Evolutionary conservation across 2,113 vertebrate species (phyloP).

Genomic region (Laticauda laticaudata): DNA sequence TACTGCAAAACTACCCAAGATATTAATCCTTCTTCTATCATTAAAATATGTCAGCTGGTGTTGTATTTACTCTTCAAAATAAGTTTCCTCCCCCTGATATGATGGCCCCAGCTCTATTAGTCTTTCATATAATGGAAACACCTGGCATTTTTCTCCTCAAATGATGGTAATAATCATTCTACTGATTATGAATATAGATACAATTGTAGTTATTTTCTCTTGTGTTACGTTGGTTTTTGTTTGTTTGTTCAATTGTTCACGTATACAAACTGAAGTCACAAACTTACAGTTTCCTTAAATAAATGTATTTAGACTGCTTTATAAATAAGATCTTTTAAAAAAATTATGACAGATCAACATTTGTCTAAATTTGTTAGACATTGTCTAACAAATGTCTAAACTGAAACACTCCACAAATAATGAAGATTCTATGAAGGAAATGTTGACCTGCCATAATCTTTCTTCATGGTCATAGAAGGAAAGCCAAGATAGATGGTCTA

Average conservation of each 20-base stretch:
- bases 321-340: not conserved
- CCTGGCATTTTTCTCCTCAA: not conserved
- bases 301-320: not conserved
- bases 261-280: not conserved
- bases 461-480: not conserved
- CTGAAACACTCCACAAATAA: not conserved
- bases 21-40: not conserved
- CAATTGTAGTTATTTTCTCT: not conserved
- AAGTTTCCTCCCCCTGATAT: not conserved
- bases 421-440: not conserved
- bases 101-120: not conserved
- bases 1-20: not conserved
- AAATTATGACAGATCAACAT: too few relatives aligned
- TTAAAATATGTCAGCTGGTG: not conserved
- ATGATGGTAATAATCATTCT: not conserved
- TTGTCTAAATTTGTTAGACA: too few relatives aligned
- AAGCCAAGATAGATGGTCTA: not conserved
- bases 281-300: not conserved
- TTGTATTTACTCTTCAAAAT: not conserved
- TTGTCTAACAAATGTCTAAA: not conserved
- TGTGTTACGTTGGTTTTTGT: not conserved
- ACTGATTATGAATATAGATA: not conserved
- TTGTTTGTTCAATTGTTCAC: not conserved
- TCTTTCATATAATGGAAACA: not conserved
- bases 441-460: not conserved